Conservation (phyloP, 2,113 vertebrate genomes). For the Chitala chitala region DNA sequence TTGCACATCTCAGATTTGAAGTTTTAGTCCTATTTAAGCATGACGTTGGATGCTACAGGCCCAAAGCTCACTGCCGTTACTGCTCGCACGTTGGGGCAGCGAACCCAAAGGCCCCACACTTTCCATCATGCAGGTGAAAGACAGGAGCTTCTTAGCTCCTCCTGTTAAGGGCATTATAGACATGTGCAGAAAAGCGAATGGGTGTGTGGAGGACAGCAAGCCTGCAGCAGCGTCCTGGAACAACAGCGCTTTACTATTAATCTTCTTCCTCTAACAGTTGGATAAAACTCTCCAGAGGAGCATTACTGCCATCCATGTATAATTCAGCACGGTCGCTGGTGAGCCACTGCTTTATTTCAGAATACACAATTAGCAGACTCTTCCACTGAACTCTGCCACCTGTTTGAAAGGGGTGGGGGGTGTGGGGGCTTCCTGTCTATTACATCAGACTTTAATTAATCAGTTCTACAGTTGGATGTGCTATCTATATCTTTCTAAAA, state of each 20-base stretch:
- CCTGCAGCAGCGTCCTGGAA: background rate
- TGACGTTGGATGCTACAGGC: too few relatives aligned
- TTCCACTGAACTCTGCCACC: constrained; percentile 33
- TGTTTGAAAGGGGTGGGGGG: constrained; percentile 33
- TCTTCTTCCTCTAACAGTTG: constrained; percentile 26
- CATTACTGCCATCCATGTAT: constrained; percentile 29
- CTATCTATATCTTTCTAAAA: background rate
- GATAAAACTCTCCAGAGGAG: constrained; percentile 27
- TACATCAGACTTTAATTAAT: constrained; percentile 31
- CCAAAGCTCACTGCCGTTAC: too few relatives aligned
- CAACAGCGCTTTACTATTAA: constrained; percentile 19
- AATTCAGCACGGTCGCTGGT: constrained; percentile 29
- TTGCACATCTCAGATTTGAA: too few relatives aligned
- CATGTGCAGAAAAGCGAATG: constrained; percentile 5
- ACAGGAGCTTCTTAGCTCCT: background rate
- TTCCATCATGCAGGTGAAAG: background rate
- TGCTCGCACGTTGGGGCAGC: too few relatives aligned
- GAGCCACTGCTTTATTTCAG: constrained; percentile 30
- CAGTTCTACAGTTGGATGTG: constrained; percentile 18
- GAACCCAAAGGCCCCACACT: too few relatives aligned
- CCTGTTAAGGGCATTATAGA: constrained; percentile 9
- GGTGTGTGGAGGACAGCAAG: background rate
- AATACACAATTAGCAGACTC: constrained; percentile 29
- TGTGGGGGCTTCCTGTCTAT: constrained; percentile 22
- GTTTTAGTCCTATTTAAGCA: too few relatives aligned